Evolutionary conservation across 2,888 invertebrate species (phyloP).

Genomic region (Morinoia aosen): DNA sequence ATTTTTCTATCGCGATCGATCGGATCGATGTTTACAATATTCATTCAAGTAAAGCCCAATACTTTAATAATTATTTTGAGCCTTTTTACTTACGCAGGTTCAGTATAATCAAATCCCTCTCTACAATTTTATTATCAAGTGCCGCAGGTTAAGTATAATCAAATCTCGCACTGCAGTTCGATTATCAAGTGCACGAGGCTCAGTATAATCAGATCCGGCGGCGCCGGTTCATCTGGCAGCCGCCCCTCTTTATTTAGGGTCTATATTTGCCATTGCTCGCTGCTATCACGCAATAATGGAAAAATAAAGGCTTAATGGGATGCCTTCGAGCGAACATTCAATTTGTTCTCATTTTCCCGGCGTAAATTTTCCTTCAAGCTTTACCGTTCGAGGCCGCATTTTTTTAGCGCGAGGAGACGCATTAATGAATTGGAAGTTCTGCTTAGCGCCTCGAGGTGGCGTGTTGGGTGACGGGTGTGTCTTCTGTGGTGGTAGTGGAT

Average conservation of each 20-base stretch:
- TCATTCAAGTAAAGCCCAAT: too few species aligned
- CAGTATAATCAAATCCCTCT: too few species aligned
- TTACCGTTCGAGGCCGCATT: background rate
- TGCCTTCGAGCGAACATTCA: background rate
- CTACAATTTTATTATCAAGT: background rate
- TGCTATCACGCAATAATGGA: background rate
- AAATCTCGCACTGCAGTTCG: background rate
- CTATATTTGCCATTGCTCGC: background rate
- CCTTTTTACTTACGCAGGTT: too few species aligned
- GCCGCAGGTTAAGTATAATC: background rate
- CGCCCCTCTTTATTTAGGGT: background rate
- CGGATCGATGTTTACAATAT: too few species aligned
- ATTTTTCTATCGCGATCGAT: too few species aligned
- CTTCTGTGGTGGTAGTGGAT: background rate
- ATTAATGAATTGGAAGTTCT: background rate
- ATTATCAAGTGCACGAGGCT: background rate
- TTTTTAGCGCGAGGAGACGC: background rate
- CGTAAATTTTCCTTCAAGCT: background rate
- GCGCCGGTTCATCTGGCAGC: background rate
- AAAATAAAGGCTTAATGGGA: slow-evolving; percentile 9
- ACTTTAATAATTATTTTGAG: too few species aligned
- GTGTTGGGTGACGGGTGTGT: background rate
- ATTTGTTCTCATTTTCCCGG: background rate
- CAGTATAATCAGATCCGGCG: background rate
- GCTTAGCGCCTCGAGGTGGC: background rate